Conservation (phyloP, 2,888 invertebrate species). For the Druceiella hillmani region DNA sequence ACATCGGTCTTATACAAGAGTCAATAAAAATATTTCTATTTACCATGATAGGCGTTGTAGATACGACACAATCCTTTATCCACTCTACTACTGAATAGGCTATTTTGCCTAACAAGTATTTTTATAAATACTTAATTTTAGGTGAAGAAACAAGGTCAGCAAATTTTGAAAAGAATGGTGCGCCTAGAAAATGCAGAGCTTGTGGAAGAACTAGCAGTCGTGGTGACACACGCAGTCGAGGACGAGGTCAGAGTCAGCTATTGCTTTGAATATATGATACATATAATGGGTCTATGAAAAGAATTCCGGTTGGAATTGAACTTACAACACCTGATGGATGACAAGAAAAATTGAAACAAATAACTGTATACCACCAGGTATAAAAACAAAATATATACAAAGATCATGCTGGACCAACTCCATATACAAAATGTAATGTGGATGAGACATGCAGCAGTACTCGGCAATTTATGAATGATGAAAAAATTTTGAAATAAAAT, state of each 20-base stretch:
- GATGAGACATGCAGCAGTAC: constrained; percentile 11
- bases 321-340: constrained; percentile 7
- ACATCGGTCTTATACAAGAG: too few relatives aligned
- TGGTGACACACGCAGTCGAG: constrained; percentile 9
- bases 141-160: neutral
- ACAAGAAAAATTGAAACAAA: constrained; percentile 5
- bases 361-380: constrained; percentile 6
- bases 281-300: too few relatives aligned
- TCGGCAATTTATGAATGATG: constrained; percentile 9
- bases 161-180: constrained; percentile 1
- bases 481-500: constrained; percentile 4
- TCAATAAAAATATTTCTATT: too few relatives aligned
- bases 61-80: too few relatives aligned
- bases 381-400: constrained; percentile 10
- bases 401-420: constrained; percentile 11
- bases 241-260: constrained; percentile 8
- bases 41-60: too few relatives aligned
- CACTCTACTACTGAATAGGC: too few relatives aligned
- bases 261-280: constrained; percentile 3
- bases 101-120: too few relatives aligned
- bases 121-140: neutral
- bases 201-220: constrained; percentile 4
- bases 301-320: constrained; percentile 3
- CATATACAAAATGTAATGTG: constrained; percentile 11
- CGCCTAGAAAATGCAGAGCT: too few relatives aligned